Base-by-base conservation (phyloP, 2,888 invertebrate species). In the Synergus umbraculus region DNA sequence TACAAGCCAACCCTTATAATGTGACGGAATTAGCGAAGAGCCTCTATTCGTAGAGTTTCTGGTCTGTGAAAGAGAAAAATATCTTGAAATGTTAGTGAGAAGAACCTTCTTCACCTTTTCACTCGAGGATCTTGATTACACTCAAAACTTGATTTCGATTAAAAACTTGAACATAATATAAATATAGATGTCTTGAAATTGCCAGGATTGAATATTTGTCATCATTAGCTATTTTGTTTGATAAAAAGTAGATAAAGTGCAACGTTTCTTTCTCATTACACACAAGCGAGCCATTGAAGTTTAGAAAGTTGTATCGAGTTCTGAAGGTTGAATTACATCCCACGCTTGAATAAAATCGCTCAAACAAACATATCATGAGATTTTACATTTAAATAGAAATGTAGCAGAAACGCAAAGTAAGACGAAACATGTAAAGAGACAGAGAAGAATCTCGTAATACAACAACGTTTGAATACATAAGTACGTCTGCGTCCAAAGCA, bases 1-100 rank as follows among this genome's bases (percentile, higher is more conserved):
- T 86, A 81, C 83, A 84, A 86, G 85, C 84, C 76, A 67, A 79
- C 81, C 80, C 82, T 83, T 81, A 80, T 83, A 82, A 82, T 81
- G 82, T 76, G 82, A 78, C 9, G 49, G 49, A 69, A 69, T 69
- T 49, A 69, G 29, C 37, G 2, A 49, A 73, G 73, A 73, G 37
- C 49, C 73, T 54, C 29, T 67, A 49, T 73, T 29, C 37, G 73
- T 37, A 22, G n/a, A 37, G 13, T 69, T 69, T 69, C 46, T 49
- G 46, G n/a, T 44, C 66, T 44, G 18, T 44, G 10, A 43, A 44
- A 66, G 44, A 66, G 43, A 66, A 15, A 66, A 66, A 66, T 44
- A 29, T 29, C 66, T 66, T 43, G n/a, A 66, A 66, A 10, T 37
- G 43, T 66, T 15, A 66, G 1, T 9, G 10, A 4, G n/a, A 9